phyloP scores from a whole-genome alignment of 2,888 invertebrate species.

The Chrysolina haemoptera region DNA sequence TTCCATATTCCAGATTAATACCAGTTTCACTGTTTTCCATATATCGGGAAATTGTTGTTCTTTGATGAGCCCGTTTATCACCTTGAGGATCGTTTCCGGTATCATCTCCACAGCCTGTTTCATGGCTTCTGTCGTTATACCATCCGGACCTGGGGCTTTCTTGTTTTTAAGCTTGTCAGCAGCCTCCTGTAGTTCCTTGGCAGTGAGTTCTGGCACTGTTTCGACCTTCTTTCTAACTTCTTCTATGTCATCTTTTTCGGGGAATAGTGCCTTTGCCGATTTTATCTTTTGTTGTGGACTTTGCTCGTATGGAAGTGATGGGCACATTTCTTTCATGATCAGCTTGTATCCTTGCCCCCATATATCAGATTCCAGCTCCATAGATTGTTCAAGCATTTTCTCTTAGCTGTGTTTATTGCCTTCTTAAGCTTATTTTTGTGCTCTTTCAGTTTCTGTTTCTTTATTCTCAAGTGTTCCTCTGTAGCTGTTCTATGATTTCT shows the following conservation, averaged over 20 bases:
- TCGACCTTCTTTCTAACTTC: not conserved
- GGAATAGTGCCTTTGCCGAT: not conserved
- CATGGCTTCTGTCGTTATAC: slow-evolving; percentile 31
- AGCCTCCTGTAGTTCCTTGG: not conserved
- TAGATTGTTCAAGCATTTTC: not conserved
- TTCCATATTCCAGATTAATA: not conserved
- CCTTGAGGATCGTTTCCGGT: slow-evolving; percentile 13
- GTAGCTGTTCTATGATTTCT: not conserved
- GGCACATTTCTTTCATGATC: not conserved
- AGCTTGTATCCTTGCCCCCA: not conserved
- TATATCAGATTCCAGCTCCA: slow-evolving; percentile 10
- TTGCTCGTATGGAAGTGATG: not conserved
- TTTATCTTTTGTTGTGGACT: not conserved
- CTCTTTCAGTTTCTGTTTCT: not conserved
- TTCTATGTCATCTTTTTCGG: not conserved
- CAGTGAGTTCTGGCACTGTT: not conserved
- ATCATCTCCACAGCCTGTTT: not conserved
- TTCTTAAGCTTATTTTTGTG: not conserved
- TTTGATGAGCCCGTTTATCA: slow-evolving; percentile 24
- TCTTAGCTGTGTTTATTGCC: not conserved
- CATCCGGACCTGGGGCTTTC: slow-evolving; percentile 37
- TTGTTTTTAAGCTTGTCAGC: not conserved
- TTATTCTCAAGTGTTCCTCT: not conserved
- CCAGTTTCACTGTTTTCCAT: slow-evolving; percentile 39
- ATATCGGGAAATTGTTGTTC: slow-evolving; percentile 32